Base-by-base conservation (phyloP, 2,113 vertebrate species). In the Phalacrocorax aristotelis region DNA sequence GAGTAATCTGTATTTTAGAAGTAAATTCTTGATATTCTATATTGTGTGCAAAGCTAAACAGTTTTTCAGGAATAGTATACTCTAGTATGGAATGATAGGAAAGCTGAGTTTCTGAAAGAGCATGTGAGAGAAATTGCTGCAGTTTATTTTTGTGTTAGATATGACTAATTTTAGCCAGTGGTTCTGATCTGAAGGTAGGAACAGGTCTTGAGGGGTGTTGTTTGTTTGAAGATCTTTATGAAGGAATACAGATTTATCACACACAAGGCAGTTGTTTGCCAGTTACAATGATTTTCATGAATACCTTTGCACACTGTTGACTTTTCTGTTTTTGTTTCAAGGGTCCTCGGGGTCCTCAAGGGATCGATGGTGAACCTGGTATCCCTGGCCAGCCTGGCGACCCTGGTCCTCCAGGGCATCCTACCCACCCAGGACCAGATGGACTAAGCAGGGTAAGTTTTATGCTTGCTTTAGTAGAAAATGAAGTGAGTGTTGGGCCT, bases 311-410 rank as follows among this genome's bases (percentile, higher is more conserved):
- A 54, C 17, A 68, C 17, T 95, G n/a, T 80, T 71, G 46, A 68
- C 32, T 36, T 68, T 72, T 34, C 23, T 65, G 52, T 7, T 81
- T 95, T 96, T 55, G 30, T 87, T 91, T 76, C 54, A 71, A 99
- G 99, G 99, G 99, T 98, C 96, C 98, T 83, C 98, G 98, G 96
- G 99, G 99, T 89, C 75, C 98, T 93, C 90, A 98, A 48, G 99
- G 99, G 77, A 98, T 98, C 49, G 99, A 99, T 96, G 99, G 99
- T 89, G 99, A 99, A 87, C 99, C 99, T 52, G 99, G 99, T 82
- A 94, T 99, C 89, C 99, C 99, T 86, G 99, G 99, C 88, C 98
- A 99, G 27, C 99, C 99, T 15, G 99, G 99, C 96, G 98, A 99
- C 42, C 98, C 99, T 13, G 99, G 99, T 51, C 99, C 99, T 95